Percentiles rank a stretch among this genome's conserved stretches.
phyloP scores from a whole-genome alignment of 2,888 invertebrate species.

The Melikaiella ostensackeni region DNA sequence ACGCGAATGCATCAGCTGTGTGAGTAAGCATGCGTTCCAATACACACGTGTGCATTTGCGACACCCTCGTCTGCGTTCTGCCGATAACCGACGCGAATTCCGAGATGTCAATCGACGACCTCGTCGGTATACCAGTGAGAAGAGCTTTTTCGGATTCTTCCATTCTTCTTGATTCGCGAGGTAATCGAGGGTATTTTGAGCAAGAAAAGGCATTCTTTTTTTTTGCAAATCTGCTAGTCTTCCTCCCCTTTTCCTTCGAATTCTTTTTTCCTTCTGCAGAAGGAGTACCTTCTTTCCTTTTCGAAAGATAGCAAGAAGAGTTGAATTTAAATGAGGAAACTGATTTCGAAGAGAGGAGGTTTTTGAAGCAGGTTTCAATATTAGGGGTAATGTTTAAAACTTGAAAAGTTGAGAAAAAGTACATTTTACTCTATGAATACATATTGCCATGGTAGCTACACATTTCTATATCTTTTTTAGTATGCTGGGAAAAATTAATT shows the following conservation, averaged over 20 bases:
- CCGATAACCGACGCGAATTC: conserved; percentile 58
- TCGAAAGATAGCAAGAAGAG: not conserved
- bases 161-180: conserved; percentile 29
- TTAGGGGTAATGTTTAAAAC: no score
- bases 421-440: not conserved
- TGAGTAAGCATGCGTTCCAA: conserved; percentile 43
- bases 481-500: no score
- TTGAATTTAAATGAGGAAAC: not conserved
- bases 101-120: conserved; percentile 63
- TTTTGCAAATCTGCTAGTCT: conserved; percentile 1
- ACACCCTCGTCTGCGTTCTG: conserved; percentile 43
- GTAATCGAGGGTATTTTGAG: conserved; percentile 18
- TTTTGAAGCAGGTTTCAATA: not conserved
- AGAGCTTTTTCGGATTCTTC: conserved; percentile 41
- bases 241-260: not conserved
- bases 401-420: no score
- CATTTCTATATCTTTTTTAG: no score
- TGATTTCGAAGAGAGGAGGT: not conserved
- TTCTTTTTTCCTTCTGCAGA: not conserved
- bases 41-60: conserved; percentile 7
- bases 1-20: conserved; percentile 34
- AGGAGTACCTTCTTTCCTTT: not conserved
- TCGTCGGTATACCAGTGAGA: conserved; percentile 10
- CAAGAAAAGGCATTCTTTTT: conserved; percentile 6
- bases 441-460: no score